Percentiles rank a stretch among this genome's conserved stretches.
Evolutionary conservation across 64 coral and sea anemone genomes (phyloP).

Genomic region (Pocillopora damicornis): DNA sequence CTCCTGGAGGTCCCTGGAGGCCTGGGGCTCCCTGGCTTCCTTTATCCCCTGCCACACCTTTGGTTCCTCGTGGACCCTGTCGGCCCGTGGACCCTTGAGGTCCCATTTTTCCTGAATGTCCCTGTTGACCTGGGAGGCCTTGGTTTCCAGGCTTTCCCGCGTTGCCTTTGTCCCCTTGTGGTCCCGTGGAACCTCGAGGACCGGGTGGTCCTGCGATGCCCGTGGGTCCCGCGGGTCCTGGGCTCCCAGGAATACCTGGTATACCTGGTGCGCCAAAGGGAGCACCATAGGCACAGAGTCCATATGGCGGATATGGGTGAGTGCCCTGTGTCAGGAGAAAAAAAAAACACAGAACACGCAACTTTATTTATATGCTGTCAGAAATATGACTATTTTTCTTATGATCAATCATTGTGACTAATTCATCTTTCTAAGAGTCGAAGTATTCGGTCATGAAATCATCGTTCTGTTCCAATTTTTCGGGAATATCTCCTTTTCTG

Average conservation of each 20-base stretch:
- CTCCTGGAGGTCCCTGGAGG: not conserved
- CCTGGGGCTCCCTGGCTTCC: not conserved
- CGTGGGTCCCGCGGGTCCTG: not conserved
- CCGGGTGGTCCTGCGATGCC: not conserved
- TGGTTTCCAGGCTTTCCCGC: not conserved
- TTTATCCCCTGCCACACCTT: not conserved
- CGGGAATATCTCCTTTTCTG: too few relatives aligned
- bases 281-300: not conserved
- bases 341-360: not conserved
- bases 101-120: not conserved
- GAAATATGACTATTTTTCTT: not conserved
- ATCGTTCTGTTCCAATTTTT: too few relatives aligned
- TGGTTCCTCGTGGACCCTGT: too few relatives aligned
- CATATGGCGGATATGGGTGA: not conserved
- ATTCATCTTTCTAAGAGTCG: too few relatives aligned
- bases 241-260: slow-evolving; percentile 2
- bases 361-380: not conserved
- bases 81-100: too few relatives aligned
- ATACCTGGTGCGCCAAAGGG: slow-evolving; percentile 1
- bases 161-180: not conserved
- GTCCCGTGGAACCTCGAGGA: not conserved
- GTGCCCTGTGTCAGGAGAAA: not conserved
- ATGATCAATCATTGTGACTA: too few relatives aligned
- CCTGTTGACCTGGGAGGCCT: not conserved
- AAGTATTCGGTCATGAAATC: too few relatives aligned